phyloP scores from a whole-genome alignment of 2,888 invertebrate genomes.

The Limnephilus lunatus region DNA sequence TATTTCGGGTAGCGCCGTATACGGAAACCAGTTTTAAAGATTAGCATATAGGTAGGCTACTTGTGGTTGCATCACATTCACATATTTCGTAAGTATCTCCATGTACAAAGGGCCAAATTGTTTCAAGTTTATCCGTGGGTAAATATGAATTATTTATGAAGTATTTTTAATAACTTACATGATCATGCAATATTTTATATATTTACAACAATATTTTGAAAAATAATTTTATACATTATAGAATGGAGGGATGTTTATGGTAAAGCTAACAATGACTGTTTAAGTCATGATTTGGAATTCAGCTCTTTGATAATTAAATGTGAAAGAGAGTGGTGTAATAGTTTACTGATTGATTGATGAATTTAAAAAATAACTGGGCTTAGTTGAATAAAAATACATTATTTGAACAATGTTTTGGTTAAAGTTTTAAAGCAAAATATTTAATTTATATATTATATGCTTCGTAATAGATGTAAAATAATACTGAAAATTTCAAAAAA shows the following conservation, averaged over 20 bases:
- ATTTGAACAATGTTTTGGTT: background rate
- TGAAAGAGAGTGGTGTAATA: background rate
- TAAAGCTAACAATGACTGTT: background rate
- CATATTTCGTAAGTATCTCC: too few species aligned
- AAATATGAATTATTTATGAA: background rate
- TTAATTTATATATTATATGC: background rate
- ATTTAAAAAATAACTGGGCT: background rate
- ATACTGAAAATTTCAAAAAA: background rate
- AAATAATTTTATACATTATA: background rate
- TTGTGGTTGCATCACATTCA: too few species aligned
- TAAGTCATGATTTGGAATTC: background rate
- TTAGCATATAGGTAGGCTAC: too few species aligned
- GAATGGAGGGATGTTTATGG: background rate
- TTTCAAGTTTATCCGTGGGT: background rate
- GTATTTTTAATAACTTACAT: background rate
- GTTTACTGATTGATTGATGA: background rate
- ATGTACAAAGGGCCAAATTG: too few species aligned
- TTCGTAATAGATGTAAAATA: background rate
- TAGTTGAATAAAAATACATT: background rate
- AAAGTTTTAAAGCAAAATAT: background rate
- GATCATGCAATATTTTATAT: background rate
- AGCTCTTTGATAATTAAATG: background rate
- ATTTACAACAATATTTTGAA: background rate
- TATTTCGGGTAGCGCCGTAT: too few species aligned
- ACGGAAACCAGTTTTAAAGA: too few species aligned